These are phyloP conservation scores for Pseudorectes ferrugineus DNA, from an alignment of 2,113 vertebrate species.

Conservation along the genomic window DNA sequence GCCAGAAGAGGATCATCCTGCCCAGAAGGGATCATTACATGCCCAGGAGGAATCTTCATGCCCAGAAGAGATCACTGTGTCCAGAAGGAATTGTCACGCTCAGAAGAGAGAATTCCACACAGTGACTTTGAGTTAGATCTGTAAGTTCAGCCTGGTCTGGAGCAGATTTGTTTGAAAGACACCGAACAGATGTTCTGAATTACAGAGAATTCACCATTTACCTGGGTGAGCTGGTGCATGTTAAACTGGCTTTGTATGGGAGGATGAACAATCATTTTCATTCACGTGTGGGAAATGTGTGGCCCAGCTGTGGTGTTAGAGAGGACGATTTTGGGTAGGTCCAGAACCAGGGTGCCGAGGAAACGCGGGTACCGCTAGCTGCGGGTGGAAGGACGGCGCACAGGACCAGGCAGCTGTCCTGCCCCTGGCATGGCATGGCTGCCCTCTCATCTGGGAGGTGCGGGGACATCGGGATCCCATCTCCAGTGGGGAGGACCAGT, in stretches of 20 bases:
- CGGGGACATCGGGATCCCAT: background rate
- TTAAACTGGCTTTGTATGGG: background rate
- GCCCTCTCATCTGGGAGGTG: fast-evolving
- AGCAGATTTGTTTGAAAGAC: background rate
- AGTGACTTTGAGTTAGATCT: background rate
- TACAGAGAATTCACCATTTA: background rate
- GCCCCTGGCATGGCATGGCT: fast-evolving
- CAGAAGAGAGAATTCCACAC: background rate
- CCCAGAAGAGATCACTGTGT: background rate
- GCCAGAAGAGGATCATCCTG: background rate
- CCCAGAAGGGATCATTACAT: background rate
- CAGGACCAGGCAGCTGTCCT: background rate
- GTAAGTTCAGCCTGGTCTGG: background rate
- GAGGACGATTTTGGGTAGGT: background rate
- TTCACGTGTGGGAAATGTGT: fast-evolving
- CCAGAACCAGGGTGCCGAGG: background rate
- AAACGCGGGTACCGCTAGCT: fast-evolving
- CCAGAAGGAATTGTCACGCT: background rate
- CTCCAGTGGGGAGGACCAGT: fast-evolving
- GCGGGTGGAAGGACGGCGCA: fast-evolving
- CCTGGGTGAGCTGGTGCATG: background rate
- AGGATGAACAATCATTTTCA: background rate
- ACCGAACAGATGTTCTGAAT: background rate
- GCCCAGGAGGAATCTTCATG: background rate
- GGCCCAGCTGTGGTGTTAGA: background rate